Percentiles rank a stretch among this genome's conserved stretches.
Evolutionary conservation across 1,140 invertebrate species (phyloP).

Genomic region (Saxidomus purpurata): DNA sequence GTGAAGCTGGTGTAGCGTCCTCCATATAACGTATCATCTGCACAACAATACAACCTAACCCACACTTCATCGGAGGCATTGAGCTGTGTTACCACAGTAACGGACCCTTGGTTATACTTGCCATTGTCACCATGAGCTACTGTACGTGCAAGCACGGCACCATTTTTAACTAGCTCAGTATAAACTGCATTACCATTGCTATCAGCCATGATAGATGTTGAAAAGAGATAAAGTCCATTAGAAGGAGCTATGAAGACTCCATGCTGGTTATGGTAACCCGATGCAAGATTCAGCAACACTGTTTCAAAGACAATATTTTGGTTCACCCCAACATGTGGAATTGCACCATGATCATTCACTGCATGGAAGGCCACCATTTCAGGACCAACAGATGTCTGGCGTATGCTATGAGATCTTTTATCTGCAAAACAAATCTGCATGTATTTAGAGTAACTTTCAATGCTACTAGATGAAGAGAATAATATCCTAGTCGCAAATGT

Average conservation of each 20-base stretch:
- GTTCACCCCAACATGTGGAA: not conserved
- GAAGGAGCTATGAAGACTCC: not conserved
- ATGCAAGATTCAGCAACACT: not conserved
- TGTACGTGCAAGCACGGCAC: not conserved
- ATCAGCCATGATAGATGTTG: not conserved
- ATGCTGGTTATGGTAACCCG: not conserved
- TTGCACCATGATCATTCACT: not conserved
- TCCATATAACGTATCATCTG: not conserved
- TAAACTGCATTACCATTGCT: not conserved
- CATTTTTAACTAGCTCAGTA: constrained; percentile 6
- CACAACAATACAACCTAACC: not conserved
- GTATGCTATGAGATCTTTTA: too few relatives aligned
- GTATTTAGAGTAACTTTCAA: too few relatives aligned
- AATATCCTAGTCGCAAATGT: too few relatives aligned
- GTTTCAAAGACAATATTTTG: not conserved
- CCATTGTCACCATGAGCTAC: not conserved
- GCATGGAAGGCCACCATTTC: constrained; percentile 3
- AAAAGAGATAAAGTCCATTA: constrained; percentile 4
- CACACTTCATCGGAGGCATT: constrained; percentile 37
- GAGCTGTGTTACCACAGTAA: constrained; percentile 39
- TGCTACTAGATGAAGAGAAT: too few relatives aligned
- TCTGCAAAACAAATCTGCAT: too few relatives aligned
- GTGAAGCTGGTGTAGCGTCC: not conserved
- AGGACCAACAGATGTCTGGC: too few relatives aligned
- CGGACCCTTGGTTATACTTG: constrained; percentile 19